phyloP scores from a whole-genome alignment of 1,140 invertebrate genomes.

The Oscheius sp. region DNA sequence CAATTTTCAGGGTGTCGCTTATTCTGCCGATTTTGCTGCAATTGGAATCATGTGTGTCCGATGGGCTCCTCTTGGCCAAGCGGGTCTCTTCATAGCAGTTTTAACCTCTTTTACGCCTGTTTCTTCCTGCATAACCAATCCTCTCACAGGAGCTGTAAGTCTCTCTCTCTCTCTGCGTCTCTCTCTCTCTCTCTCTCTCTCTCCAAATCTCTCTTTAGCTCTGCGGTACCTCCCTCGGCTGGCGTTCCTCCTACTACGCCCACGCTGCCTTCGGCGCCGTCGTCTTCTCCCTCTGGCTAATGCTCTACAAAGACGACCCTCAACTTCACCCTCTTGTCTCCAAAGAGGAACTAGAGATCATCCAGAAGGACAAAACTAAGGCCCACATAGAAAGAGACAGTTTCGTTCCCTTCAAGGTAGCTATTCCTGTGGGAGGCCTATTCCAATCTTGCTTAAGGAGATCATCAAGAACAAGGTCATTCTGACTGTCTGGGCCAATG shows the following conservation, averaged over 20 bases:
- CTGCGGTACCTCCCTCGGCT: conserved; percentile 26
- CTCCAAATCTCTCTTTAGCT: conserved; percentile 35
- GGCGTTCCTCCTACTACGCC: conserved; percentile 29
- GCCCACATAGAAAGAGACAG: conserved; percentile 32
- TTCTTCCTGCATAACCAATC: conserved; percentile 28
- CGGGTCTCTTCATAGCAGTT: conserved; percentile 27
- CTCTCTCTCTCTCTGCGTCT: not conserved
- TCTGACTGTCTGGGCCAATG: conserved; percentile 30
- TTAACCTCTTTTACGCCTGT: conserved; percentile 34
- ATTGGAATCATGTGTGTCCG: conserved; percentile 30
- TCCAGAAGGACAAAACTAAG: conserved; percentile 34
- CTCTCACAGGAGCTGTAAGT: conserved; percentile 32
- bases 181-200: not conserved
- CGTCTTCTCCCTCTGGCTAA: conserved; percentile 16
- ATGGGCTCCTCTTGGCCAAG: conserved; percentile 37
- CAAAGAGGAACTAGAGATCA: conserved; percentile 7
- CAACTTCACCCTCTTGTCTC: conserved; percentile 15
- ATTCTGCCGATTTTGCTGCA: conserved; percentile 31
- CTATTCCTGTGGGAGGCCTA: not conserved
- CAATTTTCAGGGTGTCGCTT: conserved; percentile 34
- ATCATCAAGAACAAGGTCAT: conserved; percentile 31
- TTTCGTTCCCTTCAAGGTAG: conserved; percentile 30
- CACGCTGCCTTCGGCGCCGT: conserved; percentile 19
- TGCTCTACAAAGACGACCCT: conserved; percentile 33
- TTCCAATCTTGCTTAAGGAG: conserved; percentile 6